Conservation (phyloP, 2,113 vertebrate species). For the Oncorhynchus clarkii region DNA sequence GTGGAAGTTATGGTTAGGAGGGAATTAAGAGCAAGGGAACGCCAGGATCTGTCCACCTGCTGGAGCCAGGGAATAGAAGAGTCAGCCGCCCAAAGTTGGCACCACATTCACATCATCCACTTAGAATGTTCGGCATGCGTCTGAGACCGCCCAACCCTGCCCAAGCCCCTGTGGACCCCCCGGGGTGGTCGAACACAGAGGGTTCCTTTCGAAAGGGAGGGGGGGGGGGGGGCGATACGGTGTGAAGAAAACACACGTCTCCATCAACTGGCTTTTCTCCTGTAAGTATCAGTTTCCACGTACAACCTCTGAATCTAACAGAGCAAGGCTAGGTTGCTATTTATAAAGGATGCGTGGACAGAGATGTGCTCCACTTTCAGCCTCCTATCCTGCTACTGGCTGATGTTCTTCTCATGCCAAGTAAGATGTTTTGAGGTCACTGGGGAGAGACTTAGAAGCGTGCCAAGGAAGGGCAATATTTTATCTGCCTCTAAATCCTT, state of each 20-base stretch:
- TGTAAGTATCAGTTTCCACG: conserved; percentile 38
- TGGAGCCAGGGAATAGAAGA: background rate
- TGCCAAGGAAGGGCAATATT: conserved; percentile 6
- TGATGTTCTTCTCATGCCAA: conserved; percentile 1
- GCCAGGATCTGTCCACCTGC: conserved; percentile 7
- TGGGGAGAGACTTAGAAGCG: background rate
- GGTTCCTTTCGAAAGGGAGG: background rate
- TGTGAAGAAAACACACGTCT: conserved; percentile 4
- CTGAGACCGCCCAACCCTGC: conserved; percentile 2
- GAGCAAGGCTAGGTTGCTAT: conserved; percentile 32
- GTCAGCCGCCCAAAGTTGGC: background rate
- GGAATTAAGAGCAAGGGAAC: background rate
- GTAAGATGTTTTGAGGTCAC: conserved; percentile 22
- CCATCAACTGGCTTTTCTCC: conserved; percentile 27
- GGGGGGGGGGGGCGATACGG: background rate
- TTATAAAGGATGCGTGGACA: conserved; percentile 3
- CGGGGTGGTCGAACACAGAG: background rate
- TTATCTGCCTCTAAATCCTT: conserved; percentile 22
- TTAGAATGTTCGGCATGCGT: conserved; percentile 22
- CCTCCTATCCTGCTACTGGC: conserved; percentile 9
- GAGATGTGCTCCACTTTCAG: background rate
- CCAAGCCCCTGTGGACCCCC: background rate
- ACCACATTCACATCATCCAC: conserved; percentile 6
- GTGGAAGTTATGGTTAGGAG: background rate
- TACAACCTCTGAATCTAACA: conserved; percentile 41